Conservation (phyloP, 2,113 vertebrate genomes). For the Gnathonemus echidnorhynchus region DNA sequence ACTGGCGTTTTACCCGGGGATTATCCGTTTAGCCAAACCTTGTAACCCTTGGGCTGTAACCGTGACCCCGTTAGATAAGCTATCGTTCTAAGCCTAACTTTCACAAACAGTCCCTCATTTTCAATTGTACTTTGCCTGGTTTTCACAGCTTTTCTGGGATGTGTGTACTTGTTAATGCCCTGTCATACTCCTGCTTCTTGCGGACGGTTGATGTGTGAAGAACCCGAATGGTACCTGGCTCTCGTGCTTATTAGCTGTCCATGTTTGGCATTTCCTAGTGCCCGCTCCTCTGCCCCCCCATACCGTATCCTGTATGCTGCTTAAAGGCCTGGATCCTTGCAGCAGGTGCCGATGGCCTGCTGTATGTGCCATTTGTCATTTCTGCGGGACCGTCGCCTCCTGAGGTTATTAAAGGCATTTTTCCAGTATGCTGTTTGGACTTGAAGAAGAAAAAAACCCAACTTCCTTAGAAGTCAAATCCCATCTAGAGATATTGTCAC, state of each 20-base stretch:
- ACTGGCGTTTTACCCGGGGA: background rate
- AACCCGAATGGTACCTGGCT: background rate
- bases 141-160: background rate
- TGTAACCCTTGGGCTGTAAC: background rate
- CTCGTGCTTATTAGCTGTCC: background rate
- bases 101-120: background rate
- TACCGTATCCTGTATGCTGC: background rate
- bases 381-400: background rate
- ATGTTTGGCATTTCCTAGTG: background rate
- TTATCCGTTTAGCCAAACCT: background rate
- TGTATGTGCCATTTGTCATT: background rate
- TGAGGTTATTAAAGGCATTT: constrained; percentile 6
- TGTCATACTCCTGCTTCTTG: background rate
- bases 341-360: background rate
- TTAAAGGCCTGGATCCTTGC: background rate
- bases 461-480: background rate
- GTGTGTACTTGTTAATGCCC: background rate
- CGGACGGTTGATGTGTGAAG: background rate
- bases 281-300: background rate
- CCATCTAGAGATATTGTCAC: background rate
- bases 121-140: background rate
- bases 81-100: background rate
- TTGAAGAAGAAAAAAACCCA: background rate
- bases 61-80: background rate
- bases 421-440: background rate